Evolutionary conservation across 2,888 invertebrate species (phyloP).

Genomic region (Chaetogeoica ovagalla): DNA sequence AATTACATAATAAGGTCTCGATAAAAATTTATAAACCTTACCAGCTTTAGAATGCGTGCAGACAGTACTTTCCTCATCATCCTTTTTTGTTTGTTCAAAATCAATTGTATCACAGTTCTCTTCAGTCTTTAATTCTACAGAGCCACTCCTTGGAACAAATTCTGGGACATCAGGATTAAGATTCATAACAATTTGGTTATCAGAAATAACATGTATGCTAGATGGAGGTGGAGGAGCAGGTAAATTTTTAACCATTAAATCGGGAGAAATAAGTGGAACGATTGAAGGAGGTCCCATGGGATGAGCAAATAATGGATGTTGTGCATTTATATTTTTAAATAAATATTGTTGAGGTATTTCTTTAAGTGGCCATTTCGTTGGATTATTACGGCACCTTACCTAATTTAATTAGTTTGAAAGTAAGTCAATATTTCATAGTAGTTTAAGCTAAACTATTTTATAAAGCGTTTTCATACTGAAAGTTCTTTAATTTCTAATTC

Average conservation of each 20-base stretch:
- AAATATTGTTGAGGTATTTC: constrained; percentile 59
- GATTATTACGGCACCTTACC: constrained; percentile 82
- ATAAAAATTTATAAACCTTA: constrained; percentile 22
- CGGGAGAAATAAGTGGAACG: constrained; percentile 53
- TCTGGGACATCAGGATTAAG: constrained; percentile 86
- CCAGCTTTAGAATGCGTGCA: constrained; percentile 3
- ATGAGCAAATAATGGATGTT: constrained; percentile 56
- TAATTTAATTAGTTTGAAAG: constrained; percentile 58
- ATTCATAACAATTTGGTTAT: constrained; percentile 59
- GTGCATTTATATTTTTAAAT: constrained; percentile 50
- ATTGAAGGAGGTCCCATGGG: constrained; percentile 56
- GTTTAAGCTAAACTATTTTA: background rate
- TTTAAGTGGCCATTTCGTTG: constrained; percentile 85
- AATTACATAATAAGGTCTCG: background rate
- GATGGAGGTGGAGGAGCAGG: constrained; percentile 55
- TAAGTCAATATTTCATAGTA: constrained; percentile 1
- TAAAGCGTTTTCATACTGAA: constrained; percentile 15
- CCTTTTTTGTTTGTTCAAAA: constrained; percentile 37
- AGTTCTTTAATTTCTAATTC: constrained; percentile 71
- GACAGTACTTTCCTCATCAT: constrained; percentile 2
- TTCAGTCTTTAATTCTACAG: constrained; percentile 48
- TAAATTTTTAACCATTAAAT: constrained; percentile 52
- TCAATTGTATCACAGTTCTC: constrained; percentile 53
- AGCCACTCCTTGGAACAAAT: constrained; percentile 68
- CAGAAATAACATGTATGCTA: constrained; percentile 46